These are phyloP conservation scores for Thunnus albacares DNA, from an alignment of 2,797 vertebrate genomes.

Conservation along the genomic window DNA sequence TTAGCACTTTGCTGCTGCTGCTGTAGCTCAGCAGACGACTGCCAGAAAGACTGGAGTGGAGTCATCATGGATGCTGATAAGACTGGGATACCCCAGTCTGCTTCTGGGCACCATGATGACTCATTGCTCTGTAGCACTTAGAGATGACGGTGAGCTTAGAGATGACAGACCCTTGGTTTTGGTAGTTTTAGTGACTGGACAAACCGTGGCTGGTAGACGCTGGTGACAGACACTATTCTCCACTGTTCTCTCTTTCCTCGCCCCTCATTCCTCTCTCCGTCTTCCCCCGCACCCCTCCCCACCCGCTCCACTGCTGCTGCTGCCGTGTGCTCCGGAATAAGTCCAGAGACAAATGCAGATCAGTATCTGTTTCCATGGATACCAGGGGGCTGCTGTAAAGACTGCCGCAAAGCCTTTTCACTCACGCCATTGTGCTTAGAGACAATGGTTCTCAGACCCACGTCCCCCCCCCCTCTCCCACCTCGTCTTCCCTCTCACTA, in stretches of 20 bases:
- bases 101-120: constrained; percentile 53
- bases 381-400: constrained; percentile 82
- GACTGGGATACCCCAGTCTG: constrained; percentile 47
- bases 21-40: constrained; percentile 6
- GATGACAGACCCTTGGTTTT: constrained; percentile 23
- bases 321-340: constrained; percentile 56
- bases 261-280: constrained; percentile 16
- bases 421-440: constrained; percentile 83
- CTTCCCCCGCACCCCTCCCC: constrained; percentile 16
- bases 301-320: constrained; percentile 30
- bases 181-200: constrained; percentile 13
- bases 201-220: constrained; percentile 10
- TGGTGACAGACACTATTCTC: constrained; percentile 61
- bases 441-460: constrained; percentile 84
- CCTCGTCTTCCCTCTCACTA: constrained; percentile 43
- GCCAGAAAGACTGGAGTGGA: constrained; percentile 11
- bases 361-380: constrained; percentile 88
- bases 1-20: constrained; percentile 30
- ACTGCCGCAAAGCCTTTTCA: constrained; percentile 84
- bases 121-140: constrained; percentile 43
- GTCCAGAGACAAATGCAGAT: constrained; percentile 82
- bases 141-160: constrained; percentile 40
- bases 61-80: constrained; percentile 34
- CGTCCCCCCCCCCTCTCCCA: constrained; percentile 24
- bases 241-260: neutral